A percentile compares a stretch with the other conserved stretches of the same genome.
phyloP scores from a whole-genome alignment of 2,113 vertebrate species.

The Pollachius pollachius region DNA sequence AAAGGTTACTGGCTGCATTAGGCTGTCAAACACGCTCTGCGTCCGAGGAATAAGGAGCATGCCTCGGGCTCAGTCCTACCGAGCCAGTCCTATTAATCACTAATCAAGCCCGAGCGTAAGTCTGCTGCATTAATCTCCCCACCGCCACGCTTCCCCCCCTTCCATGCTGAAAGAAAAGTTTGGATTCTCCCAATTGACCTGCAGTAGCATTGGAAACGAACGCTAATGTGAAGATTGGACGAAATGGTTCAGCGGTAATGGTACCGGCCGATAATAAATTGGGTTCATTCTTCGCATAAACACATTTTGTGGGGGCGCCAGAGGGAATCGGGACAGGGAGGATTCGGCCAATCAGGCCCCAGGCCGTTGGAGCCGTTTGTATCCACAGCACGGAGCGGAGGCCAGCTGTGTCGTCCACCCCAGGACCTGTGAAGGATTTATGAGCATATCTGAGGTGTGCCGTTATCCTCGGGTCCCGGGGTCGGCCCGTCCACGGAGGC shows the following conservation, averaged over 20 bases:
- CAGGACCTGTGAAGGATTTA: not conserved
- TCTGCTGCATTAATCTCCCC: not conserved
- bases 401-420: too few relatives aligned
- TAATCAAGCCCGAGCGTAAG: conserved; percentile 23
- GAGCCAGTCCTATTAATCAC: conserved; percentile 29
- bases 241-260: too few relatives aligned
- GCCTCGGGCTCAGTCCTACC: conserved; percentile 3
- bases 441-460: not conserved
- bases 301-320: not conserved
- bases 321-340: too few relatives aligned
- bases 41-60: conserved; percentile 16
- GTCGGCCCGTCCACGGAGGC: not conserved
- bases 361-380: too few relatives aligned
- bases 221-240: not conserved
- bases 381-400: too few relatives aligned
- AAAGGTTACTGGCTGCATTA: conserved; percentile 27
- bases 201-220: not conserved
- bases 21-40: conserved; percentile 15
- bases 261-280: too few relatives aligned
- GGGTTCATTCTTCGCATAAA: too few relatives aligned
- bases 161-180: conserved; percentile 16
- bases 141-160: not conserved
- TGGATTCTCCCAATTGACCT: conserved; percentile 16
- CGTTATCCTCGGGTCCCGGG: not conserved
- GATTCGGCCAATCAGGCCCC: not conserved